Evolutionary conservation across 2,888 invertebrate species (phyloP), one percentile per base, ranked within the genome.

Genomic region (Biston betularia): DNA sequence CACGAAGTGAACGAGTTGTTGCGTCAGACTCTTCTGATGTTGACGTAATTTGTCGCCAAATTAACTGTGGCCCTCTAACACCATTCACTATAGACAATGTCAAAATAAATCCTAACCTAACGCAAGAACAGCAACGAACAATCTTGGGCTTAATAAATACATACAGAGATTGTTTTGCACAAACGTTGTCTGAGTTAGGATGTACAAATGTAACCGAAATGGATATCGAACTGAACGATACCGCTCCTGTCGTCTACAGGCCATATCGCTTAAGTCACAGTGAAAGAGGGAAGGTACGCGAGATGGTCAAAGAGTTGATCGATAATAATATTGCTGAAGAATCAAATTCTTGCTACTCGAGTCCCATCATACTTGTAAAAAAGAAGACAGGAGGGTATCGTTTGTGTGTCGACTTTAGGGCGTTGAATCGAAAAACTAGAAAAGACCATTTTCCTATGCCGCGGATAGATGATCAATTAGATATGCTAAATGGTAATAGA

Each of bases 351-450:
- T 8, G 11, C 7, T 59, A 50, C 35, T 11, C 59, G 5, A 59
- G 59, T 33, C 59, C 59, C 2, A 59, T 59, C 24, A 4, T 59
- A 8, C 12, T 59, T 4, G 59, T 59, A 4, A 49, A 33, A 10
- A 59, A 59, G 35, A 59, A 59, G 38, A 42, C 6, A 11, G 50
- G 59, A 8, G 50, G n/a, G 3, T 9, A 59, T 8, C 40, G 59
- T 6, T 24, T 59, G 33, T 59, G 58, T 33, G 58, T 58, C 6
- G 58, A 59, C 12, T 59, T 59, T 40, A 40, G 59, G 35, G 8
- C 10, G 12, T n/a, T 49, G 5, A 59, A 59, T 24, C 4, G n/a
- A 2, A 42, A 12, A 24, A 59, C 59, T 1, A 9, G 12, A 3
- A 59, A 59, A 15, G 49, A 59, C 12, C 4, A 42, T 0, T 59